These are phyloP conservation scores for Ctenicera cuprea DNA, from an alignment of 2,888 invertebrate species.

Conservation along the genomic window DNA sequence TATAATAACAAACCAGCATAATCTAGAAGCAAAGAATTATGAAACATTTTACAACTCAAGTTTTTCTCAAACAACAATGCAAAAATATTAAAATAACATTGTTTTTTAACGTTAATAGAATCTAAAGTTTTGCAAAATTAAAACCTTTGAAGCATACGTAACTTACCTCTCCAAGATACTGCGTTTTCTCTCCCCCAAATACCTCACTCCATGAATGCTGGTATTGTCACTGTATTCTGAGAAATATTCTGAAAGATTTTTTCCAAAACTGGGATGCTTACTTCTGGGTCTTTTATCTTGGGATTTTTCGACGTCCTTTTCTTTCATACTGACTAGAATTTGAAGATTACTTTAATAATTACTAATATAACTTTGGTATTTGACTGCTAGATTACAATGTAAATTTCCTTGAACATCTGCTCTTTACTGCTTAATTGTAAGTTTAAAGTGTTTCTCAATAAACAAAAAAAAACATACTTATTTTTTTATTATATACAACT, in stretches of 20 bases:
- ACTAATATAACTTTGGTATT: too few species aligned
- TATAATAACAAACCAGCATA: constrained; percentile 77
- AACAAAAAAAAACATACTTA: too few species aligned
- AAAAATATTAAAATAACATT: constrained; percentile 77
- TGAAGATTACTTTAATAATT: too few species aligned
- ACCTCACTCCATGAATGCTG: constrained; percentile 70
- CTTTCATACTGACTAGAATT: too few species aligned
- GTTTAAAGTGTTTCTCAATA: too few species aligned
- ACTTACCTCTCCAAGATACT: constrained; percentile 51
- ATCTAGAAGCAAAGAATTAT: constrained; percentile 74
- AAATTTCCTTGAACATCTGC: too few species aligned
- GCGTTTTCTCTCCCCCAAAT: constrained; percentile 68
- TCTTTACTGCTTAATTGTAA: too few species aligned
- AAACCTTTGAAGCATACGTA: too few species aligned
- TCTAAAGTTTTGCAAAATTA: too few species aligned
- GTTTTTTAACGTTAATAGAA: constrained; percentile 66
- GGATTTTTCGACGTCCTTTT: constrained; percentile 13
- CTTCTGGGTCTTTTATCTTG: constrained; percentile 43
- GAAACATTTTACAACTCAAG: neutral
- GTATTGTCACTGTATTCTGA: constrained; percentile 66
- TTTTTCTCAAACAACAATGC: too few species aligned
- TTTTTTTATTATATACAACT: too few species aligned
- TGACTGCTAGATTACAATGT: too few species aligned
- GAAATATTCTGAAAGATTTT: constrained; percentile 65
- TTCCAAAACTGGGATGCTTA: constrained; percentile 65